Evolutionary conservation across 2,797 vertebrate genomes (phyloP), one percentile per base, ranked within the genome.

Genomic region (Gymnopithys bicolor): DNA sequence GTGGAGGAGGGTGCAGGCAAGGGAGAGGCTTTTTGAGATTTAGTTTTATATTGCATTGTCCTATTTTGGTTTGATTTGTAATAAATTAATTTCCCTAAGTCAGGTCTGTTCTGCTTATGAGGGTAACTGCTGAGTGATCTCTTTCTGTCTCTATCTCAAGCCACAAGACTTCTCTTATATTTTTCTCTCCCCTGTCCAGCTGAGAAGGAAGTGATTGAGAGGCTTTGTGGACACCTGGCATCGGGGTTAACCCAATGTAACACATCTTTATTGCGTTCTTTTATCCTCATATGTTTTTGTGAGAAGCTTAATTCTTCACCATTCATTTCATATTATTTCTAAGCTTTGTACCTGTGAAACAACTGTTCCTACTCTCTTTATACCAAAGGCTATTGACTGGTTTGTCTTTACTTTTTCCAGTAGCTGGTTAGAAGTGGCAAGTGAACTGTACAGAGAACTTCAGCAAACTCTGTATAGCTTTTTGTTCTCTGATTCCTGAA

Each of bases 1-100:
- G 2, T 2, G 11, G 9, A 5, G 8, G 19, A 49, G 16, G 8
- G 13, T 6, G 8, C 6, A 21, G 14, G 4, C 4, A 18, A 3
- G 22, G 8, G 22, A 37, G 17, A 79, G 10, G 2, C 23, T 15
- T 53, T 51, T 55, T 28, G 48, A 49, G 37, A 19, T 55, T 33
- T 49, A 5, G 2, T 21, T 88, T 80, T 22, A 14, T 66, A 60
- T 85, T 41, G 64, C 22, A 33, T 45, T 84, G 15, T 37, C 16
- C 11, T 70, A 43, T 17, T 56, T 12, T 56, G 27, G 30, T 62
- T 19, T 77, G 8, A 30, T 48, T 37, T 14, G 9, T n/a, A 82
- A 62, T 73, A 49, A 78, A 39, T 25, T 62, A n/a, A 35, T 58
- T 63, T 78, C 37, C 14, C 16, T 17, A 56, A 30, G 8, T 27